phyloP scores from a whole-genome alignment of 2,888 invertebrate species.

The Pammene fasciana region DNA sequence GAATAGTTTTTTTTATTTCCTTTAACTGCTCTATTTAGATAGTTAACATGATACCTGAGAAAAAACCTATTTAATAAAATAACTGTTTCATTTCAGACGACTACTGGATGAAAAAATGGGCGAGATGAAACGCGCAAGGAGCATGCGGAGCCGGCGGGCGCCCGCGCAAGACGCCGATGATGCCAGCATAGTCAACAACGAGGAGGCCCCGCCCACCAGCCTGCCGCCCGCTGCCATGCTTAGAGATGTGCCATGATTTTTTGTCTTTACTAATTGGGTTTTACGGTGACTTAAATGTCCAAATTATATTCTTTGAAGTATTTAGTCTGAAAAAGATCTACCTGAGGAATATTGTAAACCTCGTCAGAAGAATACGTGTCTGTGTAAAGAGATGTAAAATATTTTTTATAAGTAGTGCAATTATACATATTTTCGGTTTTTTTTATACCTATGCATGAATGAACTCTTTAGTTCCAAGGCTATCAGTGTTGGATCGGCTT shows the following conservation, averaged over 20 bases:
- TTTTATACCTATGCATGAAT: too few relatives aligned
- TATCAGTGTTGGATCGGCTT: too few relatives aligned
- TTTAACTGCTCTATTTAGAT: neutral
- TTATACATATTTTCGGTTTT: neutral
- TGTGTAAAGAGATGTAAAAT: neutral
- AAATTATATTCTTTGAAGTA: slow-evolving; percentile 6
- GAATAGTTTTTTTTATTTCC: too few relatives aligned
- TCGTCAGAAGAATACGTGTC: neutral
- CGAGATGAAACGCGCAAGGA: slow-evolving; percentile 66
- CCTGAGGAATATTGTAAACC: neutral
- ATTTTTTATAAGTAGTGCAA: neutral
- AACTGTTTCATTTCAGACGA: slow-evolving; percentile 63
- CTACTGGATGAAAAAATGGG: slow-evolving; percentile 72
- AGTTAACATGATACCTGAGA: too few relatives aligned
- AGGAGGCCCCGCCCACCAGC: slow-evolving; percentile 69
- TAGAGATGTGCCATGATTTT: slow-evolving; percentile 62
- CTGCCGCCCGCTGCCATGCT: slow-evolving; percentile 65
- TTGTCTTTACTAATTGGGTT: neutral
- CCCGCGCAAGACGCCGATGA: slow-evolving; percentile 62
- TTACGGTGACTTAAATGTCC: neutral
- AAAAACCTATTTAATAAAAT: too few relatives aligned
- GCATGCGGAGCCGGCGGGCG: slow-evolving; percentile 58
- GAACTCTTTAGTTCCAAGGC: too few relatives aligned
- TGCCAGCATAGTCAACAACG: slow-evolving; percentile 67
- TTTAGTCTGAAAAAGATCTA: neutral